Percentiles rank a stretch among this genome's conserved stretches.
phyloP scores from a whole-genome alignment of 2,888 invertebrate genomes.

The Spilarctia lutea region DNA sequence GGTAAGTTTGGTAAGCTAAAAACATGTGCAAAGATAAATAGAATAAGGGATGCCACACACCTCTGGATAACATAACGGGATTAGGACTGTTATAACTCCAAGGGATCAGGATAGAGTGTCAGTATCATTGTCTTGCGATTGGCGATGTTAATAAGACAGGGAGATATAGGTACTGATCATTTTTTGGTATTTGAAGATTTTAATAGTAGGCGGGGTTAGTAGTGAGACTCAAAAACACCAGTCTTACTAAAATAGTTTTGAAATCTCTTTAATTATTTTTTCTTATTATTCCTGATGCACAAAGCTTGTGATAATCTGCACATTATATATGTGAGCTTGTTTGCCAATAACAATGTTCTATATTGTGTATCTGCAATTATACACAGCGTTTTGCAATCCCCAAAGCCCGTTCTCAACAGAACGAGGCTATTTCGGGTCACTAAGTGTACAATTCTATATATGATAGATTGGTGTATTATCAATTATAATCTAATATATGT shows the following conservation, averaged over 20 bases:
- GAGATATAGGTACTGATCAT: not conserved
- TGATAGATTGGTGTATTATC: not conserved
- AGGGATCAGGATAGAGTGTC: too few relatives aligned
- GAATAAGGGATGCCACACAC: not conserved
- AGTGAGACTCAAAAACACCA: too few relatives aligned
- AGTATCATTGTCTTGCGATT: not conserved
- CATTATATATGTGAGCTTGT: not conserved
- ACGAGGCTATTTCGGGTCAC: conserved; percentile 26
- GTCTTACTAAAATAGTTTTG: not conserved
- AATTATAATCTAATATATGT: too few relatives aligned
- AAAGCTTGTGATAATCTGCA: not conserved
- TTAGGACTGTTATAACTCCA: not conserved
- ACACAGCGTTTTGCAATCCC: conserved; percentile 35
- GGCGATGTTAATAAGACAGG: not conserved
- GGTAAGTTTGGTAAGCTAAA: not conserved
- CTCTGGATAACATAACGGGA: not conserved
- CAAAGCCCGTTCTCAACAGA: conserved; percentile 16
- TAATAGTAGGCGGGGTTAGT: too few relatives aligned
- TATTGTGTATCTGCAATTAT: conserved; percentile 22
- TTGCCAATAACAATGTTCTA: not conserved
- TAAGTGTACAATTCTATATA: conserved; percentile 32
- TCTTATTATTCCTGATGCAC: not conserved
- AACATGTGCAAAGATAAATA: not conserved
- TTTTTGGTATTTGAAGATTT: too few relatives aligned
- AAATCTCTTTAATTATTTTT: not conserved